A percentile compares a stretch with the other conserved stretches of the same genome.
phyloP scores from a whole-genome alignment of 2,113 vertebrate species.

The Semicossyphus pulcher region DNA sequence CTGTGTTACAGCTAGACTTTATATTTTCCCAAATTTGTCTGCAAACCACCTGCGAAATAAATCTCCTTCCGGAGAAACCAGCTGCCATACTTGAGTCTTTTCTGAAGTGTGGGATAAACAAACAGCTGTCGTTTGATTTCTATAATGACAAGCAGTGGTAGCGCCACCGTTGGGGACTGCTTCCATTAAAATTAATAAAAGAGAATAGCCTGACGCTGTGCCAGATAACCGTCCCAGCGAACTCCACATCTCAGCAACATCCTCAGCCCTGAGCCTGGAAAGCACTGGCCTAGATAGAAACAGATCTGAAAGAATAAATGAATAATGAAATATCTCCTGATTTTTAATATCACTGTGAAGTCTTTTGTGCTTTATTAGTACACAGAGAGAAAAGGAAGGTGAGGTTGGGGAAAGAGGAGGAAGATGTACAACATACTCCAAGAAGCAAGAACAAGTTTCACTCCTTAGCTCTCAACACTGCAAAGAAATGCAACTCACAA shows the following conservation, averaged over 20 bases:
- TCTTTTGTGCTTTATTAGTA: constrained; percentile 53
- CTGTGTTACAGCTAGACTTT: background rate
- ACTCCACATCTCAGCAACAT: constrained; percentile 66
- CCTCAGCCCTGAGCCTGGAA: constrained; percentile 66
- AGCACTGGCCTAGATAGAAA: constrained; percentile 74
- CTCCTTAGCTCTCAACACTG: background rate
- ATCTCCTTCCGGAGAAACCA: background rate
- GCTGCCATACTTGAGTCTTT: background rate
- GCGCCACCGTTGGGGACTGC: constrained; percentile 27
- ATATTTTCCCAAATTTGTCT: background rate
- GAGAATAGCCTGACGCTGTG: constrained; percentile 58
- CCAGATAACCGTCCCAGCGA: constrained; percentile 59
- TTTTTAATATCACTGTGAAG: constrained; percentile 57
- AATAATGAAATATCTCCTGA: constrained; percentile 69
- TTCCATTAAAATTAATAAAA: constrained; percentile 67
- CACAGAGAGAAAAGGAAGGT: constrained; percentile 41
- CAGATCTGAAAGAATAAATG: constrained; percentile 78
- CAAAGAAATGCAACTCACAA: background rate
- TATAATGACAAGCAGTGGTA: constrained; percentile 25
- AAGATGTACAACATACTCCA: background rate
- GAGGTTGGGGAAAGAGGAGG: constrained; percentile 5
- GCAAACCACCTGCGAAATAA: background rate
- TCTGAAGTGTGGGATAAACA: constrained; percentile 15
- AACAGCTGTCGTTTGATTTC: constrained; percentile 48
- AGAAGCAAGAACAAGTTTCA: background rate